These are phyloP conservation scores for Brenthis daphne DNA, from an alignment of 2,888 invertebrate species.

Conservation along the genomic window DNA sequence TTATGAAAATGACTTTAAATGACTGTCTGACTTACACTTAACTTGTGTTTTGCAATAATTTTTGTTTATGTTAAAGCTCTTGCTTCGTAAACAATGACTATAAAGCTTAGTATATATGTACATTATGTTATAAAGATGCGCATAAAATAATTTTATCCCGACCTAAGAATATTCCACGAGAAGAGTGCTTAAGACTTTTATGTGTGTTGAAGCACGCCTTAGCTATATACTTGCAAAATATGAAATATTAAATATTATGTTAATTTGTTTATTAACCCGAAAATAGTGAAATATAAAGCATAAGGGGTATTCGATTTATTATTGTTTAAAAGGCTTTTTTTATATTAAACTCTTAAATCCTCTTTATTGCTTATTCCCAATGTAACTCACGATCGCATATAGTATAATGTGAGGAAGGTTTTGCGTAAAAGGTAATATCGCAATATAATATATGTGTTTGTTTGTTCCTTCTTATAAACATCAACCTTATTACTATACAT, in stretches of 20 bases:
- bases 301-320: too few species aligned
- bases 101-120: not conserved
- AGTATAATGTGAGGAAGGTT: too few species aligned
- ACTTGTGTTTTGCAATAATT: not conserved
- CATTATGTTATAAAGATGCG: slow-evolving; percentile 6
- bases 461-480: too few species aligned
- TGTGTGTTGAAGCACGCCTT: slow-evolving; percentile 10
- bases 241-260: slow-evolving; percentile 8
- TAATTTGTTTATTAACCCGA: not conserved
- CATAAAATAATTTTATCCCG: slow-evolving; percentile 8
- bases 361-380: too few species aligned
- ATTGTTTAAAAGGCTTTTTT: too few species aligned
- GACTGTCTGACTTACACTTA: not conserved
- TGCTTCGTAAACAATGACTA: not conserved
- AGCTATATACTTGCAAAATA: not conserved
- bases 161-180: slow-evolving; percentile 8
- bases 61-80: not conserved
- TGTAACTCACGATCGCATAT: too few species aligned
- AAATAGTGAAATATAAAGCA: not conserved
- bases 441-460: too few species aligned
- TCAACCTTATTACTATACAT: too few species aligned
- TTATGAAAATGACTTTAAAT: too few species aligned
- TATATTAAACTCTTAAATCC: too few species aligned
- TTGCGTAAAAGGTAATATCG: too few species aligned
- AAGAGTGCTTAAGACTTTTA: slow-evolving; percentile 10